Base-by-base conservation (phyloP, 2,113 vertebrate species). In the Gulo gulo region DNA sequence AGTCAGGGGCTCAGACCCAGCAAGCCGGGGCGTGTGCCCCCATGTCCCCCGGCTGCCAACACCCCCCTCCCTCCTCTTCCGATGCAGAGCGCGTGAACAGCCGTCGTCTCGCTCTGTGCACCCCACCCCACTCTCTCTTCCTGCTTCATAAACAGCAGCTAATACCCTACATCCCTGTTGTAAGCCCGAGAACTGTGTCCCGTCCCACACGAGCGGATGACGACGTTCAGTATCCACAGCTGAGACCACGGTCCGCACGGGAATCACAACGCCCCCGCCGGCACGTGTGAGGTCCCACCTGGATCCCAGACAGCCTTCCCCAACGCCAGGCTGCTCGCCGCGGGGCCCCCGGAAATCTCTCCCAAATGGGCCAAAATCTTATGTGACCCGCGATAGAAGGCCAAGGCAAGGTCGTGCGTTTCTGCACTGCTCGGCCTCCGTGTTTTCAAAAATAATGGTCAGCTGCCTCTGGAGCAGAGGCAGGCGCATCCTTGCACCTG, bases 271-370 rank as follows among this genome's bases (percentile, higher is more conserved):
- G 69, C 34, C 23, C 42, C 12, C 65, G 69, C 96, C 2, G 2
- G 91, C 2, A n/a, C 0, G n/a, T 12, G 26, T 1, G 39, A 61
- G 24, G 79, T 11, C 18, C 63, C 23, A 1, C 24, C 24, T 45
- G 47, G 67, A 42, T 61, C 61, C 52, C 36, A 13, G 36, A 45
- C 10, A 10, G 59, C 84, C n/a, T 57, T 36, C 79, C 24, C 3
- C 6, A 55, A 79, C 36, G 36, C 18, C 69, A 29, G 42, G 13
- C 8, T 0, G 20, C 3, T 63, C 63, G 2, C n/a, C 1, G 1
- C 0, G 0, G 0, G 89, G 39, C 36, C 65, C 14, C 0, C 0
- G 0, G 1, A 13, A 20, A 6, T 5, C 11, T 20, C 73, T 81
- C 42, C 42, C 67, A 4, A 31, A 59, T 0, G 21, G 15, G 42